phyloP scores from a whole-genome alignment of 2,113 vertebrate genomes.

The human region GRCh38 chr16:86928501-86929000 shows the following conservation, averaged over 20 bases:
- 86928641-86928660: background rate
- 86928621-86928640: background rate
- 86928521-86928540: accelerated
- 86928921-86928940: slow-evolving; percentile 42
- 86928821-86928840: background rate
- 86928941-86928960: background rate
- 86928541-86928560: background rate
- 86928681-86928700: background rate
- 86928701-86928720: background rate
- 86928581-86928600: background rate
- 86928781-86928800: background rate
- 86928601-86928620: background rate
- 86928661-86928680: background rate
- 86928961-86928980: slow-evolving; percentile 55
- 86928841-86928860: background rate
- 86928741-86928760: background rate
- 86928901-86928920: background rate
- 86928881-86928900: background rate
- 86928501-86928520: background rate
- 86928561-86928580: background rate
- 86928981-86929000: slow-evolving; percentile 12
- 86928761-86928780: background rate
- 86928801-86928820: background rate
- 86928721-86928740: background rate
- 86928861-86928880: background rate